Evolutionary conservation across 2,797 vertebrate species (phyloP), one percentile per base, ranked within the genome.

Genomic region (Choloepus didactylus): DNA sequence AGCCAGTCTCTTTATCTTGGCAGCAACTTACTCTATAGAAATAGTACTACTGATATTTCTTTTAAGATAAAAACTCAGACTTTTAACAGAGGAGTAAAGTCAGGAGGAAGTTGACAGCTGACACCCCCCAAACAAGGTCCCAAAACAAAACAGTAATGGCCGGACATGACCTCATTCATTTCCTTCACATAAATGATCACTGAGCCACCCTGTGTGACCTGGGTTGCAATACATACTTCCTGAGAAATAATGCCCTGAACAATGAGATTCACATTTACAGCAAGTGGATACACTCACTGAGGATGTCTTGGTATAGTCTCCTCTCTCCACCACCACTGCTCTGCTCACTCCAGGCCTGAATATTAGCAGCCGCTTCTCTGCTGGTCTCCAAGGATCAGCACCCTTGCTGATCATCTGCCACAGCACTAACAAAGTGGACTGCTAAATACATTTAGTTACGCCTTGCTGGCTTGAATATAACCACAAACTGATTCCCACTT

Each of bases 41-140:
- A 31, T 73, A 92, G 83, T 76, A 44, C 0, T 1, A 90, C 35
- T 72, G 51, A 3, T 56, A 62, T 73, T 96, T 96, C 84, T 66
- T 94, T 75, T 92, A 6, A 54, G 85, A 56, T 92, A 54, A 67
- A 95, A 94, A 77, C 18, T 25, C 46, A 44, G 56, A 95, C 83
- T 93, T 62, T 92, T 96, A 19, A 88, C 62, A 70, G 16, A 96
- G 69, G 19, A 10, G 64, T 90, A 82, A 79, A 96, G 60, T 21
- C 0, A 0, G 83, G 14, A 73, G 44, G 44, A 49, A 46, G 21
- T 59, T 11, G 31, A 75, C 79, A 88, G 90, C 88, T 97, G 89
- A 67, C 5, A 27, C 46, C 64, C 35, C 38, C 27, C 27, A 23
- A 89, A 23, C 4, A 93, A 59, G 67, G 41, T 14, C 44, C 27